Conservation (phyloP, 2,888 invertebrate species). For the Neoascia interrupta region DNA sequence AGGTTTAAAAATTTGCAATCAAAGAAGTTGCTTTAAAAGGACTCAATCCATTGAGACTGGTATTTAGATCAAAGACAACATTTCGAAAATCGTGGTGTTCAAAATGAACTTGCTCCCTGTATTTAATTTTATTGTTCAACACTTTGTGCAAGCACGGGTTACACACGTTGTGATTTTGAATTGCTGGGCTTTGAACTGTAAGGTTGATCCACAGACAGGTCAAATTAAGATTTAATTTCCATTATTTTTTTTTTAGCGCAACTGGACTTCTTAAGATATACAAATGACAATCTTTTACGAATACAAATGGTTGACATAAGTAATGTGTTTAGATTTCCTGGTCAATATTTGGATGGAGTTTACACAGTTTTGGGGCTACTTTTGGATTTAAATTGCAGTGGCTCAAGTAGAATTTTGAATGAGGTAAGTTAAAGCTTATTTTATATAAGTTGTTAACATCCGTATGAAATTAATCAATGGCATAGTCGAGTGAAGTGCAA, state of each 20-base stretch:
- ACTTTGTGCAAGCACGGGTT: constrained; percentile 73
- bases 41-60: background rate
- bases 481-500: constrained; percentile 73
- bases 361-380: constrained; percentile 73
- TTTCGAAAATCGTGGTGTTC: too few relatives aligned
- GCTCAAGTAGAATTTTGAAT: constrained; percentile 71
- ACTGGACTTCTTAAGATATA: constrained; percentile 62
- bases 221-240: background rate
- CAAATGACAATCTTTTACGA: constrained; percentile 70
- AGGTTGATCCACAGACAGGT: background rate
- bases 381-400: constrained; percentile 74
- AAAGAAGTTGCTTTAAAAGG: constrained; percentile 36
- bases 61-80: too few relatives aligned
- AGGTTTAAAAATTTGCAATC: constrained; percentile 13
- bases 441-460: too few relatives aligned
- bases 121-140: constrained; percentile 73
- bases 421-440: too few relatives aligned
- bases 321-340: constrained; percentile 61
- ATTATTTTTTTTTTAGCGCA: constrained; percentile 65
- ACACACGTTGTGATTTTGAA: constrained; percentile 73
- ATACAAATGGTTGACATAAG: constrained; percentile 45
- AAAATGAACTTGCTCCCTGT: constrained; percentile 49
- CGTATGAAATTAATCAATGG: too few relatives aligned
- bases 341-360: constrained; percentile 71
- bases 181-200: constrained; percentile 75